Evolutionary conservation across 2,888 invertebrate species (phyloP), one percentile per base, ranked within the genome.

Genomic region (Eupeodes luniger): DNA sequence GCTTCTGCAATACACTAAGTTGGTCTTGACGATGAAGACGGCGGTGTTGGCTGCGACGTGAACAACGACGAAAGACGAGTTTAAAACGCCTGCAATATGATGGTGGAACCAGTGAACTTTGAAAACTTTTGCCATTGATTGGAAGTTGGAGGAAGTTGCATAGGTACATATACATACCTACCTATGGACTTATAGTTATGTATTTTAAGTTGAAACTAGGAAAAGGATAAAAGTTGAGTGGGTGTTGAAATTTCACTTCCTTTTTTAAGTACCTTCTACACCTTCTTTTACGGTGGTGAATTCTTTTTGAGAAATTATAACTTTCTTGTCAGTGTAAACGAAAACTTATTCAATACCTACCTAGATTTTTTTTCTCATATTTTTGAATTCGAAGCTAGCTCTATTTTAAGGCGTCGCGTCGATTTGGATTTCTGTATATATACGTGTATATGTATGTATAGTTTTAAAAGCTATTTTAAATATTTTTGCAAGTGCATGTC

Each of bases 71-170:
- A 19, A 19, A 10, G n/a, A 36, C 51, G 40, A 40, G 9, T 27
- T 27, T 34, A n/a, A 59, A 59, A 59, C 66, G 57, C n/a, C 16
- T 51, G n/a, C 49, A 51, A 51, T 44, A 55, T 36, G 69, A 16
- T 57, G 57, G 57, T 36, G 61, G 74, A 70, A 61, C 49, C 47
- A 70, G 51, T 55, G 81, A 88, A 88, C 84, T 88, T 88, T 84
- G 57, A 55, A 77, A 88, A 88, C 77, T 84, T 84, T 81, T 47
- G 9, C 66, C 74, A 88, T 88, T 88, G 77, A 88, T 88, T 88
- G 81, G 81, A 59, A 72, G 81, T 62, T 70, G 14, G 57, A 55
- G 40, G 49, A 0, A 27, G 27, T 27, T 12, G 11, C 14, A 57
- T 4, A 70, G 55, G 55, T 19, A 62, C 36, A 55, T 53, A 27